A percentile compares a stretch with the other conserved stretches of the same genome.
phyloP scores from a whole-genome alignment of 2,113 vertebrate species.

The Hemibates koningsi region DNA sequence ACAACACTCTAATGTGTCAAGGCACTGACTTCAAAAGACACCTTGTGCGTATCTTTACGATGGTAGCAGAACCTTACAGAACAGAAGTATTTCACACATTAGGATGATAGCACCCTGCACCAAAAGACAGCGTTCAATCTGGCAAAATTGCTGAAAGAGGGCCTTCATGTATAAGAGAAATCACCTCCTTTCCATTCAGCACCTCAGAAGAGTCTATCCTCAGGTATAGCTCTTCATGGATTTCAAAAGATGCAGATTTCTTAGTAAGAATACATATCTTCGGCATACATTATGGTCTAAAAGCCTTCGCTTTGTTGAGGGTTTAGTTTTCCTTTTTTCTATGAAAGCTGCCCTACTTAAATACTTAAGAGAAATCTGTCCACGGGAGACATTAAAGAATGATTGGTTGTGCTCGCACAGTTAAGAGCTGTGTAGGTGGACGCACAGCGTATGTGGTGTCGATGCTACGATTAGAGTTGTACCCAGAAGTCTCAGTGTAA shows the following conservation, averaged over 20 bases:
- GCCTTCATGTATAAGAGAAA: neutral
- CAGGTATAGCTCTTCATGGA: neutral
- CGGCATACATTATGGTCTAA: neutral
- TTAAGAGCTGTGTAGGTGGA: neutral
- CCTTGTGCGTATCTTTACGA: neutral
- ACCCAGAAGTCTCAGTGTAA: conserved; percentile 8
- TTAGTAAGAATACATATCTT: neutral
- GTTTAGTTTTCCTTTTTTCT: neutral
- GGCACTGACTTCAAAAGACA: neutral
- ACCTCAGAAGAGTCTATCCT: neutral
- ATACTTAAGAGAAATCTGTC: neutral
- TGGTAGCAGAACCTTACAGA: neutral
- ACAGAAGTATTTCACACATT: neutral
- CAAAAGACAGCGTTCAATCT: neutral
- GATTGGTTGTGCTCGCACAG: neutral
- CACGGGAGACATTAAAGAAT: neutral
- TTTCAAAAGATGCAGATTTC: neutral
- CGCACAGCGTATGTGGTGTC: neutral
- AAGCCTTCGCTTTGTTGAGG: neutral
- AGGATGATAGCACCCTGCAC: neutral
- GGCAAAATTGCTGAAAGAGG: neutral
- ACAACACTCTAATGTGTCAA: neutral
- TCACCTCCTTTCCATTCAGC: neutral
- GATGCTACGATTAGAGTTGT: neutral
- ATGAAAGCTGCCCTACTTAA: neutral